Evolutionary conservation across 2,888 invertebrate species (phyloP).

Genomic region (Drosophila limbata): DNA sequence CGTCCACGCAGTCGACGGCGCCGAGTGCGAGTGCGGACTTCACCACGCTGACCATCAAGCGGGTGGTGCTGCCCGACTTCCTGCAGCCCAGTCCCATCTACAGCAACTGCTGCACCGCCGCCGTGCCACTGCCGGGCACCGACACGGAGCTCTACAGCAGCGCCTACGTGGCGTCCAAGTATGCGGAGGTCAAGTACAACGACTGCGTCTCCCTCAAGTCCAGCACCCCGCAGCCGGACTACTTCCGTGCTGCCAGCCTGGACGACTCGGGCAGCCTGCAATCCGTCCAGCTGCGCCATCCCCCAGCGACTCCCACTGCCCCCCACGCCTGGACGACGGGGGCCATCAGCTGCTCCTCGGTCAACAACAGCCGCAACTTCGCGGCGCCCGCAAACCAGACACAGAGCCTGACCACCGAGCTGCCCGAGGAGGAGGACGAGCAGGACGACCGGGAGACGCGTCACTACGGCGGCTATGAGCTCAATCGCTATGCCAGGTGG

Average conservation of each 20-base stretch:
- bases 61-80: constrained; percentile 85
- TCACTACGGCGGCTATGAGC: constrained; percentile 81
- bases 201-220: constrained; percentile 84
- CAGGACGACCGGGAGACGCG: constrained; percentile 53
- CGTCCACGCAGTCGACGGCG: constrained; percentile 33
- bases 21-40: constrained; percentile 65
- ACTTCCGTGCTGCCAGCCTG: constrained; percentile 76
- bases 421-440: constrained; percentile 83
- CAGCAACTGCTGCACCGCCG: constrained; percentile 82
- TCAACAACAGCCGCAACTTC: constrained; percentile 68
- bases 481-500: constrained; percentile 84
- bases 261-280: constrained; percentile 77
- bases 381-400: constrained; percentile 81
- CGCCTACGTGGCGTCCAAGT: constrained; percentile 79
- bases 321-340: constrained; percentile 38
- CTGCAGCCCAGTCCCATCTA: constrained; percentile 84
- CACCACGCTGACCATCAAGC: constrained; percentile 84
- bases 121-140: constrained; percentile 29
- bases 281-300: constrained; percentile 83
- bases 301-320: constrained; percentile 31
- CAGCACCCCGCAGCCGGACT: constrained; percentile 84
- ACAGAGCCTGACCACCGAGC: constrained; percentile 84
- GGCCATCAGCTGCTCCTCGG: constrained; percentile 11
- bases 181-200: constrained; percentile 80
- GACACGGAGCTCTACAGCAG: constrained; percentile 83